Percentiles rank a stretch among this genome's conserved stretches.
Conservation (phyloP, 2,888 invertebrate species). For the Boloria euphrosyne region DNA sequence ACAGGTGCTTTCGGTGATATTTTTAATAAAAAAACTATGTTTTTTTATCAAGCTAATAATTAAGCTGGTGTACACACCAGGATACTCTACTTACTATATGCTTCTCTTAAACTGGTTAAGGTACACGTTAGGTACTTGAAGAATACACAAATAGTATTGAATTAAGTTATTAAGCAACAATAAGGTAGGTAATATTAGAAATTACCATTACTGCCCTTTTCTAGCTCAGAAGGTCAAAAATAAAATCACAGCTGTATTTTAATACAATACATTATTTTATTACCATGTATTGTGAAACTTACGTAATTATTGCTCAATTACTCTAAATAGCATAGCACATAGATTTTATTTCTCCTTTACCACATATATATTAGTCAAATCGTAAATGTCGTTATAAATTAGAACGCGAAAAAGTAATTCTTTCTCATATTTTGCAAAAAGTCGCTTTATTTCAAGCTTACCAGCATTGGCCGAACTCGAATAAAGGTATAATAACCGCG, state of each 20-base stretch:
- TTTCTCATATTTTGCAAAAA: constrained; percentile 20
- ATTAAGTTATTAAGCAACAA: too few relatives aligned
- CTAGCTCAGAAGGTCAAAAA: too few relatives aligned
- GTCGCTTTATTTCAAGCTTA: constrained; percentile 23
- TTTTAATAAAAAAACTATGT: constrained; percentile 40
- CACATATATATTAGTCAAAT: not conserved
- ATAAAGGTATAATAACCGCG: constrained; percentile 29
- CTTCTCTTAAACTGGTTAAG: not conserved
- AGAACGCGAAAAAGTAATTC: constrained; percentile 10
- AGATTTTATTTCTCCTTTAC: too few relatives aligned
- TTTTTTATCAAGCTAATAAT: constrained; percentile 15
- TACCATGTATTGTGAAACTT: too few relatives aligned
- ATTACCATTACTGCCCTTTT: too few relatives aligned
- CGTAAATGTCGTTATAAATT: constrained; percentile 20
- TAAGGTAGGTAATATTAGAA: too few relatives aligned
- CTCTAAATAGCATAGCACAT: too few relatives aligned
- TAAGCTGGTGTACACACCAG: not conserved
- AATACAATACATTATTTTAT: too few relatives aligned
- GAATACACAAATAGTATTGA: too few relatives aligned
- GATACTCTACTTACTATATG: not conserved
- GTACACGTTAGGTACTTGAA: too few relatives aligned
- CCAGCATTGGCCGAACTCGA: constrained; percentile 15
- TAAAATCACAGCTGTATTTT: too few relatives aligned
- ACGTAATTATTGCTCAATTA: too few relatives aligned
- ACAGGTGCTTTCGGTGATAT: constrained; percentile 44